phyloP scores from a whole-genome alignment of 2,888 invertebrate species.

The Synergus japonicus region DNA sequence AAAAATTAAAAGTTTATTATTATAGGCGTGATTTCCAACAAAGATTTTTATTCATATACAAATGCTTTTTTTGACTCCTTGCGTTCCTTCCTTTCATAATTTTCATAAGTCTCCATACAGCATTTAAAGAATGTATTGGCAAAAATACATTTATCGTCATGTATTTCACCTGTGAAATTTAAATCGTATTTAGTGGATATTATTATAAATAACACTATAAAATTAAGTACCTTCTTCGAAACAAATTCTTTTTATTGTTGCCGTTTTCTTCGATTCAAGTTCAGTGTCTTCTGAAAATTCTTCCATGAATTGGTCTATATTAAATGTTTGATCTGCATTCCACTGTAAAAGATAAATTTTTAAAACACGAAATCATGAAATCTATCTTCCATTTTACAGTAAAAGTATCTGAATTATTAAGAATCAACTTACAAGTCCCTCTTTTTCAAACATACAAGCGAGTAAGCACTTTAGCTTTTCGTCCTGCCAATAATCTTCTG shows the following conservation, averaged over 20 bases:
- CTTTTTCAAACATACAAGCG: background rate
- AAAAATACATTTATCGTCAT: background rate
- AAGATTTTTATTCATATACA: too few relatives aligned
- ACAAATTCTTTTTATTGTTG: background rate
- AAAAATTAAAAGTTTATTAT: too few relatives aligned
- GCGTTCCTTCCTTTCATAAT: background rate
- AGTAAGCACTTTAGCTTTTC: conserved; percentile 7
- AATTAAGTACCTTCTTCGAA: background rate
- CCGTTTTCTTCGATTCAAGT: background rate
- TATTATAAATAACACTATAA: background rate
- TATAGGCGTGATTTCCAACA: too few relatives aligned
- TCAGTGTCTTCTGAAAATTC: conserved; percentile 7
- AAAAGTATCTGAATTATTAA: background rate
- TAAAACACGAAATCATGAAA: background rate
- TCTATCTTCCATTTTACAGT: background rate
- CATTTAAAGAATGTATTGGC: background rate
- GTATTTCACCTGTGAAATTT: background rate
- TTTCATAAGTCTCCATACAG: background rate
- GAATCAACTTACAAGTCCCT: background rate
- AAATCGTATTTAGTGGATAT: background rate
- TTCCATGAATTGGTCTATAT: conserved; percentile 1
- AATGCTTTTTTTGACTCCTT: background rate
- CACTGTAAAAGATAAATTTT: background rate
- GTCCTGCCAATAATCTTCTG: background rate
- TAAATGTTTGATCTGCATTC: background rate